Evolutionary conservation across 2,113 vertebrate genomes (phyloP).

Genomic region (Anolis carolinensis): DNA sequence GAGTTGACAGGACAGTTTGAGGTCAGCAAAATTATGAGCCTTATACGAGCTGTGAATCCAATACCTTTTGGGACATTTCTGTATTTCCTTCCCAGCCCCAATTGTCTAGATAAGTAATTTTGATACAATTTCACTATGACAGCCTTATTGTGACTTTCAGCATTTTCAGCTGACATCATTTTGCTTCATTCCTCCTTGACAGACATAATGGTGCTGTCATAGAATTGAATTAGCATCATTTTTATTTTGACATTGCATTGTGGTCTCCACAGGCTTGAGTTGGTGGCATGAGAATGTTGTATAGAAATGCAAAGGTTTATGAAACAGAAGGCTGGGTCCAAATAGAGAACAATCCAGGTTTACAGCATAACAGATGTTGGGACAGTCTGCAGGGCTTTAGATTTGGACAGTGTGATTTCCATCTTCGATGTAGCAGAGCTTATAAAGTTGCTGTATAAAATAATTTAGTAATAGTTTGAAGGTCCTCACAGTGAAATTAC

Average conservation of each 20-base stretch:
- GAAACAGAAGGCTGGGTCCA: neutral
- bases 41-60: neutral
- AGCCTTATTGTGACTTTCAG: neutral
- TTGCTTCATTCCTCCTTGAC: neutral
- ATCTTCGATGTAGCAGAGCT: neutral
- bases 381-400: too few relatives aligned
- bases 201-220: neutral
- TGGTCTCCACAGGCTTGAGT: neutral
- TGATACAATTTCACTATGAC: neutral
- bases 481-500: too few relatives aligned
- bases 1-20: conserved; percentile 19
- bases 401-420: neutral
- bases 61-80: neutral
- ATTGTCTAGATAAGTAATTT: neutral
- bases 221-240: neutral
- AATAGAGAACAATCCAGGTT: neutral
- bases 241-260: neutral
- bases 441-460: too few relatives aligned
- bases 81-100: neutral
- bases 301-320: neutral
- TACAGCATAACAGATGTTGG: neutral
- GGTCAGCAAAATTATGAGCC: conserved; percentile 13
- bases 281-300: neutral
- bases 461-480: too few relatives aligned
- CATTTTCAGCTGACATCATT: neutral